These are phyloP conservation scores for Prosopocoilus inquinatus DNA, from an alignment of 2,888 invertebrate species.

Conservation along the genomic window DNA sequence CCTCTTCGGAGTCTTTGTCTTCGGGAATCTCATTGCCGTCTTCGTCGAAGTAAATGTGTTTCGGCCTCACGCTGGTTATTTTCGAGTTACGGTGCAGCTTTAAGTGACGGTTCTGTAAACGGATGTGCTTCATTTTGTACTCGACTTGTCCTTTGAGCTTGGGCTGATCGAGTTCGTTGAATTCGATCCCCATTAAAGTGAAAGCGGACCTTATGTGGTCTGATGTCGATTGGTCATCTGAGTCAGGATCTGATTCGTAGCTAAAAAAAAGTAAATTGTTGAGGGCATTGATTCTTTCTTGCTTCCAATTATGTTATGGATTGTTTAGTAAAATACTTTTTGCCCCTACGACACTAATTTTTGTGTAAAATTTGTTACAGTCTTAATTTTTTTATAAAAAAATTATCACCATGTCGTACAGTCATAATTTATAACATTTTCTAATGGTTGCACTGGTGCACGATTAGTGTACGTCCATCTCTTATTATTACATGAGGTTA, in stretches of 20 bases:
- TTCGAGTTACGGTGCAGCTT: conserved; percentile 48
- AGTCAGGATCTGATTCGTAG: conserved; percentile 48
- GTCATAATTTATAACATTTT: no score
- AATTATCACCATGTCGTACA: no score
- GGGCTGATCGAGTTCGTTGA: conserved; percentile 44
- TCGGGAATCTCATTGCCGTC: conserved; percentile 59
- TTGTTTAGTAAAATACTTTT: no score
- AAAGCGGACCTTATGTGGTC: conserved; percentile 51
- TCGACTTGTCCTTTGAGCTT: conserved; percentile 58
- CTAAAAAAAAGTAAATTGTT: conserved; percentile 44
- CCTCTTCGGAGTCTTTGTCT: conserved; percentile 36
- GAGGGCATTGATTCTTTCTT: no score
- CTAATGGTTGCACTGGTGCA: no score
- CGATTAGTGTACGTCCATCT: no score
- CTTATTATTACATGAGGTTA: no score
- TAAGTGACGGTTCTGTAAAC: conserved; percentile 57
- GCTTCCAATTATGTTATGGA: no score
- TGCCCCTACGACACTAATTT: no score
- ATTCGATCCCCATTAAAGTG: conserved; percentile 61
- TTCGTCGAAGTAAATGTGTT: conserved; percentile 66
- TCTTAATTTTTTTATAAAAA: no score
- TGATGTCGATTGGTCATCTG: conserved; percentile 5
- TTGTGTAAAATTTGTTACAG: no score
- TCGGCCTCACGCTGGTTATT: conserved; percentile 52
- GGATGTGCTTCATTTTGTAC: conserved; percentile 62